Base-by-base conservation (phyloP, 1,140 invertebrate genomes). In the Batillaria attramentaria region DNA sequence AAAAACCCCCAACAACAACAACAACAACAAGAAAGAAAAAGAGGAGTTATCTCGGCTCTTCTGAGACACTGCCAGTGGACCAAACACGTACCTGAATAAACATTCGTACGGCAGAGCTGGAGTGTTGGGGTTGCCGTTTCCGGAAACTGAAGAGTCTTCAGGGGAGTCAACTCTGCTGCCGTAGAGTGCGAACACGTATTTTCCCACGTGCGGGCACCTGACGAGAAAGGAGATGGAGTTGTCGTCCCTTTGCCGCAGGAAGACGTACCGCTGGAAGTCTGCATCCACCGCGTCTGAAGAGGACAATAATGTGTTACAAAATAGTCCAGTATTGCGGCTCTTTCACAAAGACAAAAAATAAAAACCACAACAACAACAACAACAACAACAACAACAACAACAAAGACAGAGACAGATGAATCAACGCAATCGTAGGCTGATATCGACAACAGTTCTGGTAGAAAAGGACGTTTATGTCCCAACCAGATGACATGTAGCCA, bases 131-230 rank as follows among this genome's bases (percentile, higher is more conserved):
- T n/a, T n/a, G 13, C 66, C 66, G 24, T 39, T n/a, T 13, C 66
- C 66, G 37, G 28, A 8, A 0, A n/a, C 37, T 57, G 82, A 74
- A 10, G 70, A 24, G 37, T 87, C 86, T 24, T 85, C 85, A 57
- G 83, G 81, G 13, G 81, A 77, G 75, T 46, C 70, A 18, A 80
- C 81, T 79, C 84, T 79, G 39, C 79, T 84, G 10, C 88, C 90
- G 79, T 87, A 89, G 16, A 91, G 81, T 2, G 86, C 86, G 50
- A 91, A 86, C 0, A 89, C 88, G 81, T 90, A 91, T 69, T 87
- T 85, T 1, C 89, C 90, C 50, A 86, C 83, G 20, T 86, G 79
- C 3, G 90, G 90, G 79, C 87, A 90, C n/a, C 87, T 77, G 2
- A 90, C 83, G 50, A 86, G 83, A 73, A 87, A 90, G 3, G 84